A percentile compares a stretch with the other conserved stretches of the same genome.
Conservation (phyloP, 2,888 invertebrate species). For the Nymphalis urticae region DNA sequence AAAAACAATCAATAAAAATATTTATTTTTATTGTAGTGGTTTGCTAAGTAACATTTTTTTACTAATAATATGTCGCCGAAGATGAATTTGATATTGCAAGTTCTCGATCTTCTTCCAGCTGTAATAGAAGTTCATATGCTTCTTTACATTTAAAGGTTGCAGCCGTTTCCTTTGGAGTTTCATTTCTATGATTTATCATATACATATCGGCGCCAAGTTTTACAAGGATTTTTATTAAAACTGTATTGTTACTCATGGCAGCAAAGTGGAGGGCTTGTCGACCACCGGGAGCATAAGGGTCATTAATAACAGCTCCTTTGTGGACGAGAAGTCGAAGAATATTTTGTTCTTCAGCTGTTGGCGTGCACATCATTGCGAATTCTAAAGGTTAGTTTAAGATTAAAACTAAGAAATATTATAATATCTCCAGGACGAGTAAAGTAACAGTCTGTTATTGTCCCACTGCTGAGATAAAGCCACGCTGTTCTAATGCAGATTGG, state of each 20-base stretch:
- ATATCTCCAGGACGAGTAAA: too few relatives aligned
- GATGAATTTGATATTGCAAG: not conserved
- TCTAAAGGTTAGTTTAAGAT: conserved; percentile 47
- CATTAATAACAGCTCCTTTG: conserved; percentile 63
- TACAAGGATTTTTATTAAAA: conserved; percentile 59
- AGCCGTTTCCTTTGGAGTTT: conserved; percentile 70
- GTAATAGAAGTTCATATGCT: conserved; percentile 49
- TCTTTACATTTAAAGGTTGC: conserved; percentile 55
- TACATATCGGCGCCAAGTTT: conserved; percentile 61
- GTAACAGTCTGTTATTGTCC: too few relatives aligned
- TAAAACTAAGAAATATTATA: not conserved
- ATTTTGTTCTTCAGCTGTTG: conserved; percentile 58
- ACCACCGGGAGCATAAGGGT: conserved; percentile 61
- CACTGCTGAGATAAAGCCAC: too few relatives aligned
- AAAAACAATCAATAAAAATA: too few relatives aligned
- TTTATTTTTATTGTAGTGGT: too few relatives aligned
- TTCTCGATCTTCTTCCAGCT: conserved; percentile 41
- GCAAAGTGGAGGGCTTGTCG: conserved; percentile 77
- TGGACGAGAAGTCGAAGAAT: conserved; percentile 62
- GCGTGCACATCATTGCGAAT: conserved; percentile 67
- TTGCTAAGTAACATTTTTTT: too few relatives aligned
- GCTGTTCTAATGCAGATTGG: too few relatives aligned
- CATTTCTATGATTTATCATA: conserved; percentile 57
- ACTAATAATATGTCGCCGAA: not conserved
- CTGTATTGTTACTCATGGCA: conserved; percentile 72